Conservation (phyloP, 2,113 vertebrate species). For the Xenotilapia leptura region DNA sequence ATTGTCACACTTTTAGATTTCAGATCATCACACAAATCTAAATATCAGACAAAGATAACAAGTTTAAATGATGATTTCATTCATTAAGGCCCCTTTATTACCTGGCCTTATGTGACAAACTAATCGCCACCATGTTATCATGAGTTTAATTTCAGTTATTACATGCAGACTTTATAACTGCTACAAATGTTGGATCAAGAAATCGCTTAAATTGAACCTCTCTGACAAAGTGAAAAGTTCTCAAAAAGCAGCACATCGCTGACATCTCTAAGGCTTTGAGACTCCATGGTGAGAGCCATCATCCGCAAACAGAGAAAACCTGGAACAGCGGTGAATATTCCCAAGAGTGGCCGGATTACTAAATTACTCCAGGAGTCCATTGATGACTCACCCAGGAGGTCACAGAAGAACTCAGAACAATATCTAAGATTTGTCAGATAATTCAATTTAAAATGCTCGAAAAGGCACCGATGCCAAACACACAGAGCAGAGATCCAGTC, state of each 20-base stretch:
- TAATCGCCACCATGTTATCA: neutral
- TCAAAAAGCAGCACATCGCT: neutral
- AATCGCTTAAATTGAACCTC: neutral
- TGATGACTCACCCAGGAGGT: neutral
- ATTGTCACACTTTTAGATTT: neutral
- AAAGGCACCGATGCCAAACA: neutral
- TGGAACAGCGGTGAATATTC: neutral
- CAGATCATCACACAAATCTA: neutral
- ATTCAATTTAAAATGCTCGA: neutral
- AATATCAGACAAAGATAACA: neutral
- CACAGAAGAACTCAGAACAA: neutral
- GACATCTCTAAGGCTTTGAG: neutral
- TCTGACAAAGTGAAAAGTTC: neutral
- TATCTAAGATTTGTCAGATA: neutral
- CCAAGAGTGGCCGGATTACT: neutral
- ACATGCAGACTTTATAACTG: neutral
- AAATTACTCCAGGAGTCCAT: neutral
- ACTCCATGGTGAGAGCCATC: neutral
- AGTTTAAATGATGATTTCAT: neutral
- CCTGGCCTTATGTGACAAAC: neutral
- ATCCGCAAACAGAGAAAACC: accelerated
- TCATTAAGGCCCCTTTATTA: neutral
- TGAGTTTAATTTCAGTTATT: neutral
- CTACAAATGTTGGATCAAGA: accelerated
- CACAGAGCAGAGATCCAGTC: neutral